These are phyloP conservation scores for Anthopleura xanthogrammica DNA, from an alignment of 92 coral and sea anemone genomes.

Conservation along the genomic window DNA sequence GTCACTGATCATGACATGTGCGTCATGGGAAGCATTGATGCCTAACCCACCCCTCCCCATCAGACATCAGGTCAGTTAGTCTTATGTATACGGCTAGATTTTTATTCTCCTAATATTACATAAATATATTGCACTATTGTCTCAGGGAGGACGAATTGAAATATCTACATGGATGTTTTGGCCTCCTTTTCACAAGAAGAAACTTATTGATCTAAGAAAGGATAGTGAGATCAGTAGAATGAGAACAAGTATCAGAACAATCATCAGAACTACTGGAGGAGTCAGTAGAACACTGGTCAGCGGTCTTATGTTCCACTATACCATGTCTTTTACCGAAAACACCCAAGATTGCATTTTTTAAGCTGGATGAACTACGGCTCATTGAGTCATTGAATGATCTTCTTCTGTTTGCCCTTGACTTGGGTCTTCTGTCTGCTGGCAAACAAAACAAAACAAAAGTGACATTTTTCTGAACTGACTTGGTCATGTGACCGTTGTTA, in stretches of 20 bases:
- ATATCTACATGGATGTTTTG: background rate
- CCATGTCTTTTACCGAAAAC: background rate
- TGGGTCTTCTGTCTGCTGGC: background rate
- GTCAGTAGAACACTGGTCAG: background rate
- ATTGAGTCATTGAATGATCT: background rate
- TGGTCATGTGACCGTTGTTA: no score
- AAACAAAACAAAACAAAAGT: background rate
- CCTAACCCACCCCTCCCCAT: no score
- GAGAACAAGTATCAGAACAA: background rate
- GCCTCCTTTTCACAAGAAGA: background rate
- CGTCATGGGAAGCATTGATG: no score
- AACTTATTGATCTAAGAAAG: background rate
- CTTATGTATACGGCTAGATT: no score
- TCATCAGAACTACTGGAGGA: background rate
- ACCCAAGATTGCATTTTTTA: conserved; percentile 1
- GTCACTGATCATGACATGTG: no score
- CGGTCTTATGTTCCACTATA: background rate
- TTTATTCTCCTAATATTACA: no score
- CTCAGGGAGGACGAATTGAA: no score
- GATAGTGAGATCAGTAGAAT: background rate
- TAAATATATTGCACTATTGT: no score
- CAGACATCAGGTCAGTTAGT: no score
- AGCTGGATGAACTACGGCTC: background rate
- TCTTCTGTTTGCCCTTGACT: background rate
- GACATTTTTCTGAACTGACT: no score